These are phyloP conservation scores for Eulemur coronatus DNA, from an alignment of 2,797 vertebrate genomes.

Conservation along the genomic window DNA sequence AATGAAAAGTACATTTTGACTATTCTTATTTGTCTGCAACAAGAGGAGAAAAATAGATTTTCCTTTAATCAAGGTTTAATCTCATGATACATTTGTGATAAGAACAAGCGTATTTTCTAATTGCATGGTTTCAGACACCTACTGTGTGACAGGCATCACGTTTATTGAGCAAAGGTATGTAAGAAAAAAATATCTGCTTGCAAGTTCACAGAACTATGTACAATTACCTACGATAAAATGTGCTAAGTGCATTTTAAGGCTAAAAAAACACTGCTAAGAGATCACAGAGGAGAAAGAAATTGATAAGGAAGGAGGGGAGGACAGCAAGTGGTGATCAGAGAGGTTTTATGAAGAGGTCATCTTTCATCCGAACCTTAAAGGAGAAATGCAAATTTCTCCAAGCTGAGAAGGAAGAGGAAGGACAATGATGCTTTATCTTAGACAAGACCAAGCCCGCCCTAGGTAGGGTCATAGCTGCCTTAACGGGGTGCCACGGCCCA, in stretches of 20 bases:
- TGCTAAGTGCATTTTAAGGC: background rate
- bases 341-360: background rate
- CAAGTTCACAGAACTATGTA: background rate
- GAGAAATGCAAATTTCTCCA: background rate
- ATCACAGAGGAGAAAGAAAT: background rate
- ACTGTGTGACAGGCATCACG: background rate
- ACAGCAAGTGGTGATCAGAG: background rate
- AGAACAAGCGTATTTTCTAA: conserved; percentile 2
- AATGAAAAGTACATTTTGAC: background rate
- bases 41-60: background rate
- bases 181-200: background rate
- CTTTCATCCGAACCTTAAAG: background rate
- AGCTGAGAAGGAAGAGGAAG: background rate
- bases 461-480: too few relatives aligned
- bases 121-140: background rate
- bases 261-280: background rate
- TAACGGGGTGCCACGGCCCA: fast-evolving
- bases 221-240: background rate
- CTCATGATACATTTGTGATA: background rate
- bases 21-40: background rate
- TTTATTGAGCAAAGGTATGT: background rate
- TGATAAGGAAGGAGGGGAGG: background rate
- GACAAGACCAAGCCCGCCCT: fast-evolving
- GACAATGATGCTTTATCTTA: background rate
- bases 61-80: background rate